These are phyloP conservation scores for Sinohyriopsis cumingii DNA, from an alignment of 2,888 invertebrate genomes.

Conservation along the genomic window DNA sequence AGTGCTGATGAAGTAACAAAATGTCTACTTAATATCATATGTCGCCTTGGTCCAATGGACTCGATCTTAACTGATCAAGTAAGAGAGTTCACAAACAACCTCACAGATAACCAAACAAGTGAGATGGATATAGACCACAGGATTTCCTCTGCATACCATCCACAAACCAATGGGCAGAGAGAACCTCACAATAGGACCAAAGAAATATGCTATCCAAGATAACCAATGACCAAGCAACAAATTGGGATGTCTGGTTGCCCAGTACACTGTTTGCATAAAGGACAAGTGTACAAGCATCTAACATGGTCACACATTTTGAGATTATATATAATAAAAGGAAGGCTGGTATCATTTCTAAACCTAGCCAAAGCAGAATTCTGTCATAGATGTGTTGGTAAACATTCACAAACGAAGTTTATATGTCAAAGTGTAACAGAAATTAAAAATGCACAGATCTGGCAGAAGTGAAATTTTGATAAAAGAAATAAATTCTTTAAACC, in stretches of 20 bases:
- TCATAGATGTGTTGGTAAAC: background rate
- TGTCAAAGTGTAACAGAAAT: background rate
- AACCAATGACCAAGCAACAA: background rate
- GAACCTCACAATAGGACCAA: slow-evolving; percentile 19
- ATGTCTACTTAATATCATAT: too few relatives aligned
- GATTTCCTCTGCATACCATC: slow-evolving; percentile 76
- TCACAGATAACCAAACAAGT: slow-evolving; percentile 9
- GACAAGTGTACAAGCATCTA: slow-evolving; percentile 12
- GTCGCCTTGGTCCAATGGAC: too few relatives aligned
- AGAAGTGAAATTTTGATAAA: slow-evolving; percentile 3
- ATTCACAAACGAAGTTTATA: background rate
- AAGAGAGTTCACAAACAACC: slow-evolving; percentile 8
- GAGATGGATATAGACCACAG: slow-evolving; percentile 68
- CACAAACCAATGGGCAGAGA: slow-evolving; percentile 26
- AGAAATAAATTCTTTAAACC: slow-evolving; percentile 1
- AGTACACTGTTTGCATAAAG: slow-evolving; percentile 8
- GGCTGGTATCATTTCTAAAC: background rate
- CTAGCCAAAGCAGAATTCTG: background rate
- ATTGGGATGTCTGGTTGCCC: background rate
- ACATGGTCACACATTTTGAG: slow-evolving; percentile 12
- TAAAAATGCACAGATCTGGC: background rate
- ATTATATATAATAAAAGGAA: slow-evolving; percentile 3
- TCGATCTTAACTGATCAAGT: slow-evolving; percentile 12
- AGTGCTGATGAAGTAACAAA: too few relatives aligned
- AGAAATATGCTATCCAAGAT: slow-evolving; percentile 6